Base-by-base conservation (phyloP, 2,113 vertebrate species). In the Ptychochromis oligacanthus region DNA sequence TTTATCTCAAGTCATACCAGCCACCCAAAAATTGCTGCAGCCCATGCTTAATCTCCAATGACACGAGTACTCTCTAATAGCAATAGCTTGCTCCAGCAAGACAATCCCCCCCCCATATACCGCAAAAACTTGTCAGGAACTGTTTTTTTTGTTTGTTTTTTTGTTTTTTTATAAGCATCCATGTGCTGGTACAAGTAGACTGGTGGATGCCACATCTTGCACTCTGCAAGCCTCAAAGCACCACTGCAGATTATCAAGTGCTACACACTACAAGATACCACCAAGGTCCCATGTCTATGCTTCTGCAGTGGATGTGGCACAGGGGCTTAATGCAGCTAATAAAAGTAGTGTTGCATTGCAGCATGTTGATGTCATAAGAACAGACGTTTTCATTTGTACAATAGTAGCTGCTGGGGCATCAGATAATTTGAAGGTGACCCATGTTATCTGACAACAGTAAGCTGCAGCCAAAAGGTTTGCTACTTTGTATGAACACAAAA, bases 401-500 rank as follows among this genome's bases (percentile, higher is more conserved):
- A 24, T 31, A 15, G 55, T 31, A 64, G 57, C 46, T 52, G 55
- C 31, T 24, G 24, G 31, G 54, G 52, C 74, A 58, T 49, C 52
- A 31, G 58, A 61, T 83, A 1, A 79, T 77, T 59, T 78, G 24
- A 83, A 56, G 1, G 18, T 85, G 79, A 84, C 77, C 88, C 81
- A 70, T 81, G 76, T 84, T 64, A 81, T 81, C 59, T 59, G 34
- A 75, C 13, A 6, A 65, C 38, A 79, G 22, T 46, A 60, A 87
- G 75, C 75, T 64, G 5, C 46, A 60, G 46, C 77, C 80, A 84
- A 86, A 89, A 81, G 86, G 62, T 79, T 59, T 70, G 10, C 78
- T 86, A 67, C 83, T 82, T 79, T 84, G 31, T 85, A 75, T 87
- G 74, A 92, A 89, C 79, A 87, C 36, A 74, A 87, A 87, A 91